Evolutionary conservation across 2,113 vertebrate genomes (phyloP).

Genomic region (Microtus oregoni): DNA sequence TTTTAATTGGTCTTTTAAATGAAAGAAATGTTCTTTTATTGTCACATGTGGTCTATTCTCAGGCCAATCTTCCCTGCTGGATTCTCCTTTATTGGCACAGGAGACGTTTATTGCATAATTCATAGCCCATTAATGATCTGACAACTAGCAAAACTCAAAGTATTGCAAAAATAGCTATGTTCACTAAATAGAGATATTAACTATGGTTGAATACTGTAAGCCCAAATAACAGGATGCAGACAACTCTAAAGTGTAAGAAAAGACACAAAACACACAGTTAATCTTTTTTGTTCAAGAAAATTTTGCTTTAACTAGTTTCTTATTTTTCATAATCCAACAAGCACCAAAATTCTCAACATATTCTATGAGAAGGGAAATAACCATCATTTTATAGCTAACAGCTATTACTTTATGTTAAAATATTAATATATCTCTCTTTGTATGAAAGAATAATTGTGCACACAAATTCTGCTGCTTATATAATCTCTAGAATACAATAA

Average conservation of each 20-base stretch:
- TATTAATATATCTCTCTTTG: not conserved
- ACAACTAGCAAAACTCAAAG: conserved; percentile 64
- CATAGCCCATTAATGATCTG: conserved; percentile 75
- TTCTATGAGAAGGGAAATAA: not conserved
- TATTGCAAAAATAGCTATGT: conserved; percentile 24
- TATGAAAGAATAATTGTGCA: conserved; percentile 43
- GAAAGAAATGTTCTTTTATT: conserved; percentile 73
- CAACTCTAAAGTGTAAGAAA: not conserved
- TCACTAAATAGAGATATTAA: conserved; percentile 55
- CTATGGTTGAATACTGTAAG: not conserved
- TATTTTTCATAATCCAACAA: not conserved
- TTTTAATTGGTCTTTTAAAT: conserved; percentile 68
- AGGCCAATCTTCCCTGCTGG: conserved; percentile 40
- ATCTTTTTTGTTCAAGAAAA: not conserved
- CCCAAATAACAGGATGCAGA: not conserved
- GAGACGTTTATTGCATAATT: conserved; percentile 74
- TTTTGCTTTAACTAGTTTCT: conserved; percentile 22
- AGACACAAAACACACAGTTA: not conserved
- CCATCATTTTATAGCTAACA: conserved; percentile 56
- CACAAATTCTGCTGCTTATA: not conserved
- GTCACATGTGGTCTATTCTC: conserved; percentile 66
- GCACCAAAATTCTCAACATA: not conserved
- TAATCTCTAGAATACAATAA: not conserved
- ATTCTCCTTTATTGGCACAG: conserved; percentile 56
- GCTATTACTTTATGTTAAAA: conserved; percentile 50